Conservation (phyloP, 2,113 vertebrate species). For the Cololabis saira region DNA sequence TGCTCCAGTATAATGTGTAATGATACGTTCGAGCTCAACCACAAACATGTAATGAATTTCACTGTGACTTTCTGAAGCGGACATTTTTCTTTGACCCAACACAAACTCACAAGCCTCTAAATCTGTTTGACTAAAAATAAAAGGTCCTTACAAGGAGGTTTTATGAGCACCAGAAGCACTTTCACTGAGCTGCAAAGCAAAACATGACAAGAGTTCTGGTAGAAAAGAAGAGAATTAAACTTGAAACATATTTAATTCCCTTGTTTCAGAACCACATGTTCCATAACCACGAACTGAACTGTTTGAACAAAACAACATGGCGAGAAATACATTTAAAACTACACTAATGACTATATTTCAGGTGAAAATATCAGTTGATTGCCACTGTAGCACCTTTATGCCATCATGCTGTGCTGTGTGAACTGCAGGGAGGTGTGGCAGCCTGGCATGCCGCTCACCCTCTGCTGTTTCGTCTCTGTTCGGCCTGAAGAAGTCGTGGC, state of each 20-base stretch:
- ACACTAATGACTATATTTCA: too few relatives aligned
- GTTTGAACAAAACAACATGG: too few relatives aligned
- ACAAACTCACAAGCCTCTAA: not conserved
- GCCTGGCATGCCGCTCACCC: too few relatives aligned
- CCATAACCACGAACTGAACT: too few relatives aligned
- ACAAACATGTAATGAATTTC: constrained; percentile 36
- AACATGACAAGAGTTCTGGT: not conserved
- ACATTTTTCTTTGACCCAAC: constrained; percentile 5
- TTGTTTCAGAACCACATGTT: too few relatives aligned
- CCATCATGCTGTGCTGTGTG: too few relatives aligned
- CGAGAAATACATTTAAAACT: too few relatives aligned
- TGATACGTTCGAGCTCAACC: constrained; percentile 38
- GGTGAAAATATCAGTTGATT: too few relatives aligned
- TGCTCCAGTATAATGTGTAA: constrained; percentile 15
- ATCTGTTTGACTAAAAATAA: not conserved
- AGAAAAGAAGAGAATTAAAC: not conserved
- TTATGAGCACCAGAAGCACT: not conserved
- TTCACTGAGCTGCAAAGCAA: not conserved
- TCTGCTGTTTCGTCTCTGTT: too few relatives aligned
- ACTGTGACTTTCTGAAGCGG: constrained; percentile 7
- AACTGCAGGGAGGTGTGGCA: too few relatives aligned
- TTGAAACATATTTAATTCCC: not conserved
- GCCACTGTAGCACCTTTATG: too few relatives aligned
- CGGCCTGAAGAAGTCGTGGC: too few relatives aligned
- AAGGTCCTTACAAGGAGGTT: not conserved